phyloP scores from a whole-genome alignment of 2,113 vertebrate genomes.

The Pelecanus crispus region DNA sequence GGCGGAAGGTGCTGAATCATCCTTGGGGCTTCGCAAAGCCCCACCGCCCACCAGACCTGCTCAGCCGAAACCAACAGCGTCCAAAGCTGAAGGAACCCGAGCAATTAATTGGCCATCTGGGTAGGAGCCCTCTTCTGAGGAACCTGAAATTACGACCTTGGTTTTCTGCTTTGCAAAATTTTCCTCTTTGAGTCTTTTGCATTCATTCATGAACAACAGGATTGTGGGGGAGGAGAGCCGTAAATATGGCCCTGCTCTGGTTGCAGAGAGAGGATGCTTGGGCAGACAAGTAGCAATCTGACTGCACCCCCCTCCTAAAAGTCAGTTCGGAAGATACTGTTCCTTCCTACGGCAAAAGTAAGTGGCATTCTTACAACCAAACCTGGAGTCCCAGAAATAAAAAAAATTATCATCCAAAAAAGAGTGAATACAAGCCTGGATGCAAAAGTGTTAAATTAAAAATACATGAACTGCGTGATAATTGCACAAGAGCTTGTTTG shows the following conservation, averaged over 20 bases:
- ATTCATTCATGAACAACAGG: not conserved
- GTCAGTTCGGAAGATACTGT: not conserved
- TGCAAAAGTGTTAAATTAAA: not conserved
- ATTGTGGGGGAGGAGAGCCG: not conserved
- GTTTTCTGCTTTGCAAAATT: not conserved
- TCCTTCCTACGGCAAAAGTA: not conserved
- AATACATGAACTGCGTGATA: not conserved
- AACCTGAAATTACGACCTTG: not conserved
- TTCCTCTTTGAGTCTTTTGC: not conserved
- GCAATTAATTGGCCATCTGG: not conserved
- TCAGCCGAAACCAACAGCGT: not conserved
- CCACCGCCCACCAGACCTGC: not conserved
- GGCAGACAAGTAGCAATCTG: not conserved
- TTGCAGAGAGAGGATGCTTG: not conserved
- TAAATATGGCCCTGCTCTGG: not conserved
- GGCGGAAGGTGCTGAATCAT: slow-evolving; percentile 9
- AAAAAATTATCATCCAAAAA: not conserved
- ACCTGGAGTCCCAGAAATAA: not conserved
- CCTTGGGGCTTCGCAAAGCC: not conserved
- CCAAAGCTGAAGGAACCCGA: not conserved
- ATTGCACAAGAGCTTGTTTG: not conserved
- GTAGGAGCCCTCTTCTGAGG: not conserved
- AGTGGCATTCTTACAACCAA: not conserved
- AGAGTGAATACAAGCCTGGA: not conserved
- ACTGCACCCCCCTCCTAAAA: not conserved